Evolutionary conservation across 2,888 invertebrate genomes (phyloP).

Genomic region (Hirtodrosophila confusa): DNA sequence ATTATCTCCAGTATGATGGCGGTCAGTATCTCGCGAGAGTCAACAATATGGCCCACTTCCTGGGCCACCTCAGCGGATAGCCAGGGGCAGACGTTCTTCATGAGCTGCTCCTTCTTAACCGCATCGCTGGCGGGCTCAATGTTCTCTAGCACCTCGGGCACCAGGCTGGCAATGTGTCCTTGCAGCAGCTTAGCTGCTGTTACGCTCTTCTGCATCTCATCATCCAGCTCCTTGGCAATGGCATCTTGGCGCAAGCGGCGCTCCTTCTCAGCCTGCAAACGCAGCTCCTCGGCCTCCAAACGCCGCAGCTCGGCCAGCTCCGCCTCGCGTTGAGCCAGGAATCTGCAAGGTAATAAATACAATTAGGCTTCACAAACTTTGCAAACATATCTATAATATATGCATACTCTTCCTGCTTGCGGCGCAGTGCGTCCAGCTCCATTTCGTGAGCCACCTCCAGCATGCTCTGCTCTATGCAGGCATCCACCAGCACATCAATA

Average conservation of each 20-base stretch:
- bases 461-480: conserved; percentile 94
- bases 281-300: conserved; percentile 91
- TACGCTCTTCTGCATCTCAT: conserved; percentile 91
- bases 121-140: conserved; percentile 85
- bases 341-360: conserved; percentile 54
- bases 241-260: conserved; percentile 89
- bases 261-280: conserved; percentile 89
- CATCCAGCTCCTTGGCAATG: conserved; percentile 87
- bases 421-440: conserved; percentile 91
- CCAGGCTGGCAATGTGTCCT: conserved; percentile 93
- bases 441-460: conserved; percentile 97
- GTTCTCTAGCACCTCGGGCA: conserved; percentile 93
- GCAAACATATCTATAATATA: conserved; percentile 72
- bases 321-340: conserved; percentile 87
- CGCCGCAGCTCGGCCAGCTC: conserved; percentile 93
- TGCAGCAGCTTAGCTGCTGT: conserved; percentile 93
- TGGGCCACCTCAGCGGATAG: conserved; percentile 91
- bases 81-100: conserved; percentile 91
- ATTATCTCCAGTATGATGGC: conserved; percentile 92
- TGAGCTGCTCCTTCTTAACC: conserved; percentile 86
- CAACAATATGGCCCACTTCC: conserved; percentile 92
- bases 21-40: conserved; percentile 91
- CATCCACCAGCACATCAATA: conserved; percentile 94
- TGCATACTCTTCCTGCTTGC: conserved; percentile 86
- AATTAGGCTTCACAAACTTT: not conserved